Conservation (phyloP, 2,888 invertebrate species). For the Limnephilus auricula region DNA sequence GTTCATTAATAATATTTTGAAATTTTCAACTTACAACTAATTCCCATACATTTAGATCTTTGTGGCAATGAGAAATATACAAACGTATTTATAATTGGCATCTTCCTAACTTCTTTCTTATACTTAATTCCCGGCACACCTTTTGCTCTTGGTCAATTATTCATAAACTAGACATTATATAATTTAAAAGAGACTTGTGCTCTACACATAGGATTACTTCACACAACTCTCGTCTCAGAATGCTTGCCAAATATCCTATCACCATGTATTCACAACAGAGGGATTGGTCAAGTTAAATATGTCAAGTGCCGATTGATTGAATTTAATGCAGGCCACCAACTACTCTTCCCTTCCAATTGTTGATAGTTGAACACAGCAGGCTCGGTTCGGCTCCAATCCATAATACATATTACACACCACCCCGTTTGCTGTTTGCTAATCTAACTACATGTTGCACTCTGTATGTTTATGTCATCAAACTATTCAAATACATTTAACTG, state of each 20-base stretch:
- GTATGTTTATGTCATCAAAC: background rate
- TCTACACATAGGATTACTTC: background rate
- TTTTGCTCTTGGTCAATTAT: slow-evolving; percentile 24
- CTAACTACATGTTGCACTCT: background rate
- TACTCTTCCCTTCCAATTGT: background rate
- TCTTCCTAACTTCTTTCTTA: slow-evolving; percentile 29
- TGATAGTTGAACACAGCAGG: background rate
- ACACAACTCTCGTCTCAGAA: background rate
- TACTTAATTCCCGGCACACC: slow-evolving; percentile 19
- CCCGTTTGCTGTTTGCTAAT: too few species aligned
- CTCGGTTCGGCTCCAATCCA: background rate
- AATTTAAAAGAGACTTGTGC: background rate
- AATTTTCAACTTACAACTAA: slow-evolving; percentile 56
- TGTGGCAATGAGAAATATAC: slow-evolving; percentile 53
- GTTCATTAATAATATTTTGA: slow-evolving; percentile 59
- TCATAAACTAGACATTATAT: background rate
- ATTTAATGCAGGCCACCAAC: background rate
- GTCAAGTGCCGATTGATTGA: background rate
- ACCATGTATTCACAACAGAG: background rate
- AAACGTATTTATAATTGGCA: slow-evolving; percentile 42
- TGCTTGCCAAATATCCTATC: background rate
- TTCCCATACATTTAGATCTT: slow-evolving; percentile 59
- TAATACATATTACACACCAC: background rate
- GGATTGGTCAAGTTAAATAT: background rate
- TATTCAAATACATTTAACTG: background rate